Evolutionary conservation across 1,140 invertebrate genomes (phyloP), one percentile per base, ranked within the genome.

Genomic region (Luehdorfia chinensis): DNA sequence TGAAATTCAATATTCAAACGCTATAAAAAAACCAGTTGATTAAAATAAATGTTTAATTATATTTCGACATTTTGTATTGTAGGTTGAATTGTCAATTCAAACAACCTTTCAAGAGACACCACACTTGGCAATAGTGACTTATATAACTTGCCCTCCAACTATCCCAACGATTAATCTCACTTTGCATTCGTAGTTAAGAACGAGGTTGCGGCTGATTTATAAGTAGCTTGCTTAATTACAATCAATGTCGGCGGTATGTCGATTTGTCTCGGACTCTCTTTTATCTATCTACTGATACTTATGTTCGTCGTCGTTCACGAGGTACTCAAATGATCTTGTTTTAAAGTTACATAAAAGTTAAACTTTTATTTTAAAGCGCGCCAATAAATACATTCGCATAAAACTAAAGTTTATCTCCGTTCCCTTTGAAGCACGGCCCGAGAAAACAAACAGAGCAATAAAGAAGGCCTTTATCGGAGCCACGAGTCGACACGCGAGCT

Each of bases 371-470:
- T 76, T 66, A 66, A 72, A 69, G 59, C 65, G 53, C 48, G 57
- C 62, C 68, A 77, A 76, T 79, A 79, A 76, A 79, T 83, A 68
- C 59, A 68, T 80, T 77, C 83, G 76, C 75, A 84, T 84, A 83
- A 81, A 80, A 79, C 59, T 77, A 70, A 78, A 79, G 67, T 79
- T 83, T 86, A 86, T 84, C 83, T 86, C 71, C 55, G 66, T 68
- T 72, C 62, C 72, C 81, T 86, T 86, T 86, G 83, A 86, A 86
- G 83, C 78, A 75, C 71, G 71, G 73, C 59, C 76, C 68, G 75
- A 80, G 79, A 84, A 85, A 84, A 86, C 79, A 86, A 86, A 86
- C 83, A 86, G 71, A 84, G 83, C 72, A 86, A 86, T 86, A 86
- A 86, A 86, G 83, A 75, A 86, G 66, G 73, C 70, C 75, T 86